A percentile compares a stretch with the other conserved stretches of the same genome.
Conservation (phyloP, 2,888 invertebrate species). For the Platerodrilus igneus region DNA sequence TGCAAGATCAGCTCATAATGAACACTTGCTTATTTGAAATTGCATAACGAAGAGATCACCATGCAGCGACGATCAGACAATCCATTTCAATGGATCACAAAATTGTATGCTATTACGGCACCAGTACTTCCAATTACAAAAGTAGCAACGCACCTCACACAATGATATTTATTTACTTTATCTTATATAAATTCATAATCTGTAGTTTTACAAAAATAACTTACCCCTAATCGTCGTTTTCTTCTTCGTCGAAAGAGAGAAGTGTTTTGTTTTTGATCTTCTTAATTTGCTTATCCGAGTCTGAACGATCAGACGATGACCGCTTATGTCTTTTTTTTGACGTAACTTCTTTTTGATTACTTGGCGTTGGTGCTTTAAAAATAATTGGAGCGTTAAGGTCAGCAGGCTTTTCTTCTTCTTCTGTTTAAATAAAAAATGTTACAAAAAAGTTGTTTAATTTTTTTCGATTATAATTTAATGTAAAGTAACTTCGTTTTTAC, state of each 20-base stretch:
- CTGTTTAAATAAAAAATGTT: conserved; percentile 44
- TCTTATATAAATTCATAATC: too few species aligned
- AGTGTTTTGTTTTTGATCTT: conserved; percentile 41
- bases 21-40: too few species aligned
- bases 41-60: too few species aligned
- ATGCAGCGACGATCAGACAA: too few species aligned
- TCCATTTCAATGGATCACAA: too few species aligned
- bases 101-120: too few species aligned
- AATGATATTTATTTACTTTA: too few species aligned
- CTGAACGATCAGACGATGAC: conserved; percentile 11
- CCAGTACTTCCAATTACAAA: too few species aligned
- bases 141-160: too few species aligned
- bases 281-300: conserved; percentile 35
- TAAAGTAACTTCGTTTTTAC: too few species aligned
- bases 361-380: conserved; percentile 47
- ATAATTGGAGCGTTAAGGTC: conserved; percentile 58
- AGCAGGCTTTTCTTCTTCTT: conserved; percentile 56
- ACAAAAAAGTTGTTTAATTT: not conserved
- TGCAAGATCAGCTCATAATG: too few species aligned
- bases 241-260: conserved; percentile 52
- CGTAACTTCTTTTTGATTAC: not conserved
- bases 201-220: too few species aligned
- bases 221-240: conserved; percentile 36
- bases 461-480: not conserved
- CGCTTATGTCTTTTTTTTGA: conserved; percentile 11